Evolutionary conservation across 2,797 vertebrate genomes (phyloP), one percentile per base, ranked within the genome.

Genomic region (Pagetopsis macropterus): DNA sequence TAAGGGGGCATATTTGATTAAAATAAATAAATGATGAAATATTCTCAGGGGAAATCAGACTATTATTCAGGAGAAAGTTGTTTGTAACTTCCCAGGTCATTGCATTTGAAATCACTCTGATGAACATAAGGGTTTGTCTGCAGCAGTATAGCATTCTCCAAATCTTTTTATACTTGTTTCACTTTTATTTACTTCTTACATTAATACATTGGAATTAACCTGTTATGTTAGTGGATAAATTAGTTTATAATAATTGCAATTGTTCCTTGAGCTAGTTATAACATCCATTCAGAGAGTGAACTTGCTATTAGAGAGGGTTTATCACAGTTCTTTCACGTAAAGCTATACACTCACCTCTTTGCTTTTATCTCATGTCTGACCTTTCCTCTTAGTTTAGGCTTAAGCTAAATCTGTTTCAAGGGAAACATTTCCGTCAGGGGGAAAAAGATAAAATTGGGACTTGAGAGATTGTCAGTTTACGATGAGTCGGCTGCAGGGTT

Each of bases 401-500:
- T 57, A 10, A 75, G 50, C 60, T 23, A 65, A 75, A 64, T 19
- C 27, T 43, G 10, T 66, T 45, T 76, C 9, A 54, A 46, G 9
- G 19, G 33, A 46, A 52, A 54, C 13, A 23, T 67, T 77, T 70
- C 19, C 51, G 11, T 27, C 27, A 3, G 4, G 14, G 11, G 5
- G 40, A 51, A 19, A 19, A 59, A 65, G 48, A n/a, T 13, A 0
- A 3, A 72, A 70, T 44, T 63, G 23, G 50, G 9, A 70, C 16
- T 54, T 17, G 5, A 48, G 17, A 58, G 23, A 54, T 77, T 65
- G 50, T 71, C n/a, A 15, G 17, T 61, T 64, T 79, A 55, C 75
- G 67, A 63, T 6, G 12, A 56, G n/a, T 85, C 56, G 12, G 17
- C 65, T 69, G 21, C 54, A 51, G 73, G 60, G 72, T 81, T 81